Evolutionary conservation across 2,113 vertebrate species (phyloP).

Genomic region (Merops nubicus): DNA sequence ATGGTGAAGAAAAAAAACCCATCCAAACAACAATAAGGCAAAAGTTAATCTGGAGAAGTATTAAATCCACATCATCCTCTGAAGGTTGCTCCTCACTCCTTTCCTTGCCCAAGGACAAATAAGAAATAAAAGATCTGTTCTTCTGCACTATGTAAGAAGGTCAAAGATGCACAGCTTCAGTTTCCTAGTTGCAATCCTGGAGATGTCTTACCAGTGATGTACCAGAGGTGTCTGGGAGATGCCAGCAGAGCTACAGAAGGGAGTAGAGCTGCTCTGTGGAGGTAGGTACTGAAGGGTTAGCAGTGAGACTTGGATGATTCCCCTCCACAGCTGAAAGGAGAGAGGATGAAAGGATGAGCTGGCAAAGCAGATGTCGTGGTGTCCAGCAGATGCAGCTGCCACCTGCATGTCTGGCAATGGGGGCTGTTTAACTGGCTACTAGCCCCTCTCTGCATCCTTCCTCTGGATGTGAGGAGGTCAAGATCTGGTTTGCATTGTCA

Average conservation of each 20-base stretch:
- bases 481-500: background rate
- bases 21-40: background rate
- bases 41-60: background rate
- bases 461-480: background rate
- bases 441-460: background rate
- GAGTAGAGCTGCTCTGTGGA: background rate
- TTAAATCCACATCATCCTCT: background rate
- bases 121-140: background rate
- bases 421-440: background rate
- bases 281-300: background rate
- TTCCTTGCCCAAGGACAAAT: background rate
- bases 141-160: background rate
- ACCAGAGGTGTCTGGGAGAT: background rate
- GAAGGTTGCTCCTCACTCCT: background rate
- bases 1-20: background rate
- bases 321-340: background rate
- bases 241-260: background rate
- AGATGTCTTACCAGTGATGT: background rate
- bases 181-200: background rate
- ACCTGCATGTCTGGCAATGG: accelerated
- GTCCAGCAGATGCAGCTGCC: accelerated
- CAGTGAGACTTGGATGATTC: background rate
- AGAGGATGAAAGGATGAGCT: background rate
- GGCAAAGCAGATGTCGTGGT: background rate
- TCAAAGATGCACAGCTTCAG: background rate